Evolutionary conservation across 2,888 invertebrate genomes (phyloP), one percentile per base, ranked within the genome.

Genomic region (Athrips mouffetella): DNA sequence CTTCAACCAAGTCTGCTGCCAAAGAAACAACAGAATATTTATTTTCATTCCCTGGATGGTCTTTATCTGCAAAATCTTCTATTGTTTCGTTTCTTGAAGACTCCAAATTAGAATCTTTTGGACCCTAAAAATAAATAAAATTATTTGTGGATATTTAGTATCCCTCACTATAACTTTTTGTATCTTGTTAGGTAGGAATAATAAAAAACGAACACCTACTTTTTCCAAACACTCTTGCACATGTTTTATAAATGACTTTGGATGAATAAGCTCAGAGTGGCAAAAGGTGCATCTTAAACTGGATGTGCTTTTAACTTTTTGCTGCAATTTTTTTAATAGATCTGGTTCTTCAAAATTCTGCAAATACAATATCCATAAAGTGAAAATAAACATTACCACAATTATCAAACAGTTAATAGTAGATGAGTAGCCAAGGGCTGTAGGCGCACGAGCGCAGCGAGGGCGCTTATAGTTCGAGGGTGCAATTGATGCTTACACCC

Each of bases 321-420:
- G 30, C 31, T 54, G 58, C 42, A 77, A 49, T 37, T 66, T 70
- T 35, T 52, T 49, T 25, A 59, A 13, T 49, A 77, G 59, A 21
- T 52, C 49, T 37, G 57, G 57, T 47, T 71, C 54, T 33, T 68
- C 52, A 4, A 70, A 51, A 47, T 76, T 60, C 77, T 79, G 63
- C 23, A 23, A 40, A 37, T 27, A 8, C 25, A 25, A 6, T 7
- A 25, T 25, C 25, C 25, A 25, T 6, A 25, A 6, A 4, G 5
- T 25, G 25, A 25, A 25, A 25, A 25, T 25, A 25, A 25, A 25
- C 8, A 6, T 25, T 25, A 25, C 8, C 25, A 25, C 8, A 25
- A 25, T 25, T 25, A 8, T 25, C 25, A 25, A 6, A 25, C 4
- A 8, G 4, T 25, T 7, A 25, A 25, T 6, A 25, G 8, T 25